Evolutionary conservation across 2,113 vertebrate genomes (phyloP), one percentile per base, ranked within the genome.

Genomic region (Orcinus orca): DNA sequence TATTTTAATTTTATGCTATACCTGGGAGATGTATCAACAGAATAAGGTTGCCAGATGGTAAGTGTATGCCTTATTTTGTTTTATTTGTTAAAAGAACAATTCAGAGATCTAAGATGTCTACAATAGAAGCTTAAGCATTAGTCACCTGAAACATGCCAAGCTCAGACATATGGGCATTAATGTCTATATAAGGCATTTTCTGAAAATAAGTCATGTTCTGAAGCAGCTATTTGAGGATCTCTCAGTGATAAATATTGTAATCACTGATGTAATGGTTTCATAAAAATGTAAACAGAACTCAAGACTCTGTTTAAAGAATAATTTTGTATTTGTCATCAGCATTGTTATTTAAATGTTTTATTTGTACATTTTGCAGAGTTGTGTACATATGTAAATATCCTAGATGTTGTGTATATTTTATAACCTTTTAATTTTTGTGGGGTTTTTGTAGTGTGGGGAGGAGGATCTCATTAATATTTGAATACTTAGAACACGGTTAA

Each of bases 1-100:
- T 92, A 97, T 98, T 96, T 98, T 98, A 97, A 99, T 98, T 98
- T 97, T 98, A 80, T 98, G 94, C 93, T 98, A 98, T 79, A 97
- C 88, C 0, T 98, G 97, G 98, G 96, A 98, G 50, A 98, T 94
- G 82, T 98, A 98, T 95, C 97, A 98, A 84, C 98, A 98, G 96
- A 99, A 98, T 96, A 98, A 98, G 84, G 97, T 98, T 97, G 96
- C 97, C 70, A 97, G 90, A 97, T 97, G 97, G 96, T 99, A 97
- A 97, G 87, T 88, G n/a, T 95, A 92, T 87, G 73, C 76, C 6
- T 44, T 71, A 31, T 12, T 92, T 97, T 70, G 25, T 33, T 89
- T 95, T 97, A 18, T 77, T 96, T 97, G 26, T 77, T 94, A 41
- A 89, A 85, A 88, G 25, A 93, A 91, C 58, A 93, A 74, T 95